phyloP scores from a whole-genome alignment of 2,888 invertebrate species.

The Ormyrus labotus region DNA sequence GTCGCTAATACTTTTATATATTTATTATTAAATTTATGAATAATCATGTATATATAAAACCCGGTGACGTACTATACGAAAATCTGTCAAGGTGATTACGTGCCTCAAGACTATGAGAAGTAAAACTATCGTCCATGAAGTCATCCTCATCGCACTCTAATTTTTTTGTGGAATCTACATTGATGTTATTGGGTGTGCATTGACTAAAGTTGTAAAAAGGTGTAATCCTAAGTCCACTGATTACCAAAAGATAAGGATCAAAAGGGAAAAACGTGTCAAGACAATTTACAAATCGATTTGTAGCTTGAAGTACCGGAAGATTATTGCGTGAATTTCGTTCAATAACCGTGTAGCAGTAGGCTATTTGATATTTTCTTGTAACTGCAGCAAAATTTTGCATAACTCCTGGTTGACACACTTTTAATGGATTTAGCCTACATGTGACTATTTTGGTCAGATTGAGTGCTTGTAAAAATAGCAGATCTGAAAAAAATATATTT shows the following conservation, averaged over 20 bases:
- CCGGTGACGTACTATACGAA: constrained; percentile 64
- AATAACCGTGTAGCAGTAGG: constrained; percentile 93
- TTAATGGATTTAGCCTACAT: constrained; percentile 91
- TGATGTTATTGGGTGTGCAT: constrained; percentile 57
- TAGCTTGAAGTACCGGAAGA: constrained; percentile 79
- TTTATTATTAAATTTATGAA: constrained; percentile 30
- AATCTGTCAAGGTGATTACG: constrained; percentile 59
- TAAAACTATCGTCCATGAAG: constrained; percentile 64
- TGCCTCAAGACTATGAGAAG: constrained; percentile 55
- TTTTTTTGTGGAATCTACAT: constrained; percentile 46
- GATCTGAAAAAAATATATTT: constrained; percentile 78
- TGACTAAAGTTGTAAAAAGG: constrained; percentile 78
- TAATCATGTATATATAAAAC: constrained; percentile 57
- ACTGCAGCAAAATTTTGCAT: constrained; percentile 89
- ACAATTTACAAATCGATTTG: constrained; percentile 76
- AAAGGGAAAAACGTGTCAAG: constrained; percentile 91
- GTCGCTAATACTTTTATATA: constrained; percentile 32
- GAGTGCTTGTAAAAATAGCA: constrained; percentile 87
- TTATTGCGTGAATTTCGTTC: constrained; percentile 86
- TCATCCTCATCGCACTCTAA: constrained; percentile 63
- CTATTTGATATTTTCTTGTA: constrained; percentile 90
- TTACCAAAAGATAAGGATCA: constrained; percentile 88
- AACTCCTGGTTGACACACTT: constrained; percentile 86
- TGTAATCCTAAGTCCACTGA: constrained; percentile 74
- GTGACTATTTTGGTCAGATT: constrained; percentile 92